Base-by-base conservation (phyloP, 2,113 vertebrate genomes). In the Procavia capensis region DNA sequence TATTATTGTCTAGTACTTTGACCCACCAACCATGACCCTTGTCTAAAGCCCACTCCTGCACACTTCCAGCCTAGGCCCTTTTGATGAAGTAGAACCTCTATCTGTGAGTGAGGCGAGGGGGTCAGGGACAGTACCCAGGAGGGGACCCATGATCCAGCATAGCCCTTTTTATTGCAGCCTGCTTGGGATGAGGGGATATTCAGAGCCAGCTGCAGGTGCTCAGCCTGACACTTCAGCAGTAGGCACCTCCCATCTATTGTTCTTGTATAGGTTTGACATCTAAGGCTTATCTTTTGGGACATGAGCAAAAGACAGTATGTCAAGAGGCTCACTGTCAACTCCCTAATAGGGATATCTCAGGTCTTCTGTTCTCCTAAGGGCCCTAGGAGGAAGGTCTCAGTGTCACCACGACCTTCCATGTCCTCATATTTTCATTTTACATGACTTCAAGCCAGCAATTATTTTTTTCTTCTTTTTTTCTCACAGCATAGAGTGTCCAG, bases 381-480 rank as follows among this genome's bases (percentile, higher is more conserved):
- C 5, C 27, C 9, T 10, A 19, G 36, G 45, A 57, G 22, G 50
- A 41, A 72, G 1, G 36, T 45, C 47, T 72, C 70, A 5, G 6
- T 25, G 47, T 41, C 43, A 74, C 74, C 34, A 1, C 66, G 59
- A 72, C 61, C 54, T 61, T 82, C 27, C 0, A 0, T 75, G 63
- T 74, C 54, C 5, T 85, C 7, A 1, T 22, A 3, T 61, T 78
- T 88, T 45, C 57, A 86, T 63, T 68, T 41, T 11, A 70, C 41
- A 13, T 3, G 31, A 68, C 8, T 27, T 75, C 41, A n/a, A 39
- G 17, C 50, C 47, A 20, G 9, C 31, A 4, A 0, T n/a, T 39
- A 90, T 84, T 64, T 78, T 54, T 85, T 85, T 68, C 36, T 74
- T 27, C n/a, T 78, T 45, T 83, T 85, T 79, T 59, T 29, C 63